Base-by-base conservation (phyloP, 1,140 invertebrate genomes). In the Tetragnatha versicolor region DNA sequence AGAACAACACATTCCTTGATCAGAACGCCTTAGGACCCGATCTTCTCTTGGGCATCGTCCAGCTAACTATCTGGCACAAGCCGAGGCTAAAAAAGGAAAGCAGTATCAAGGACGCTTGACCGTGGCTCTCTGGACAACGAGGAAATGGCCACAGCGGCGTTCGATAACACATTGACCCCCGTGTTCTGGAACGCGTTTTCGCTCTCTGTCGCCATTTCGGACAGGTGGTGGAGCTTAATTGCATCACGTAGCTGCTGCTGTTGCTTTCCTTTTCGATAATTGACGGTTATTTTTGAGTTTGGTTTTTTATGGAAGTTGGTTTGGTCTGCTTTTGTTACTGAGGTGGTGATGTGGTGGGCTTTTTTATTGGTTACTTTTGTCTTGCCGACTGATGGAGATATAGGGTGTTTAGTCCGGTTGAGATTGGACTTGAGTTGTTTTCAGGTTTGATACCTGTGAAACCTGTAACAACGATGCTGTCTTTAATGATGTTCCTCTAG, bases 71-170 rank as follows among this genome's bases (percentile, higher is more conserved):
- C 20, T 42, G 60, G 37, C 22, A 42, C 33, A 39, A n/a, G n/a
- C n/a, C n/a, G 37, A n/a, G 29, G 20, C 60, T 63, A 63, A 63
- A 63, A 63, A 63, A 63, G 22, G 60, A 63, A 63, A 63, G 33
- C 27, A 42, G 60, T 63, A 39, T 63, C 27, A 63, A 63, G 60
- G 60, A 37, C 60, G 60, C 37, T 63, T 63, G 60, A 63, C 60
- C 60, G 60, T n/a, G 27, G n/a, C 31, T 33, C 31, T 31, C 31
- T 33, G 55, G 60, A 63, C 37, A 63, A 39, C 60, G 60, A 42
- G 60, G 42, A 33, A 12, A 39, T 1, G 37, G 10, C 37, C 60
- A 63, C 42, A 39, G 42, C 42, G 12, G 37, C 33, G 60, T 33
- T 37, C 60, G 60, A 58, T 58, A 58, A 58, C 29, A 31, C 55